Evolutionary conservation across 2,113 vertebrate genomes (phyloP).

Genomic region (Ptyas mucosa): DNA sequence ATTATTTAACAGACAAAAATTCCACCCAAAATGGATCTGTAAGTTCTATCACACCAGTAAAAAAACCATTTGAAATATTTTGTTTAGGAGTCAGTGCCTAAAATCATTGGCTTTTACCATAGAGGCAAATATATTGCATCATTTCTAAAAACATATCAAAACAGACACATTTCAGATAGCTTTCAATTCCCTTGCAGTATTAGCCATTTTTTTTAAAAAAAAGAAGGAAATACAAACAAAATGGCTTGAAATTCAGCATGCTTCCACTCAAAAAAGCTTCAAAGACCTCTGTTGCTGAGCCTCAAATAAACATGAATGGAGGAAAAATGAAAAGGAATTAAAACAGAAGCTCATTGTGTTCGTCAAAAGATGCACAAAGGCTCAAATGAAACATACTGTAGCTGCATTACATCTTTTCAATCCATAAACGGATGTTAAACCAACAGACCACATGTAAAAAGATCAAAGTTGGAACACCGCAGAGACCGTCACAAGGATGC

Average conservation of each 20-base stretch:
- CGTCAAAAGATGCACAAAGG: not conserved
- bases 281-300: not conserved
- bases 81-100: not conserved
- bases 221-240: conserved; percentile 7
- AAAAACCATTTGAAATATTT: not conserved
- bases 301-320: conserved; percentile 2
- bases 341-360: conserved; percentile 10
- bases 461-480: not conserved
- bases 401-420: not conserved
- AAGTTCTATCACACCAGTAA: not conserved
- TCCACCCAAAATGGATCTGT: not conserved
- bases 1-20: not conserved
- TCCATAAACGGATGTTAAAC: not conserved
- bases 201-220: not conserved
- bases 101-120: not conserved
- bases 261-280: not conserved
- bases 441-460: not conserved
- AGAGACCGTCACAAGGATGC: not conserved
- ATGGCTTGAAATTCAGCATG: not conserved
- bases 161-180: not conserved
- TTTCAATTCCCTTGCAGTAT: not conserved
- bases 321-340: conserved; percentile 27
- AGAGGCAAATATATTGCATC: not conserved
- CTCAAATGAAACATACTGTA: not conserved
- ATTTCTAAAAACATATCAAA: not conserved